phyloP scores from a whole-genome alignment of 1,140 invertebrate genomes.

The Helicoverpa armigera region DNA sequence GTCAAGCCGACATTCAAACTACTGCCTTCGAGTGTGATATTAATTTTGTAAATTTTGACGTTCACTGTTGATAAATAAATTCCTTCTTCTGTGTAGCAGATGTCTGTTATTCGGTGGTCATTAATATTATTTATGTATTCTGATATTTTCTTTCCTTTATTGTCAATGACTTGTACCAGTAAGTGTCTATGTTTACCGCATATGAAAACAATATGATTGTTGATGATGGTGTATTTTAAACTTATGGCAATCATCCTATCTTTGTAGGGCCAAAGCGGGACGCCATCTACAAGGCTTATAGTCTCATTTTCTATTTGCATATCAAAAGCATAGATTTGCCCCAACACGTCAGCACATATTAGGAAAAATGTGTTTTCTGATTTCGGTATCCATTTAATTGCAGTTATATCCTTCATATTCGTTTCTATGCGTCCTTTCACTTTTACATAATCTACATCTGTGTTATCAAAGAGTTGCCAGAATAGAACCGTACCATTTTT shows the following conservation, averaged over 20 bases:
- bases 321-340: constrained; percentile 63
- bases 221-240: constrained; percentile 56
- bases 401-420: constrained; percentile 57
- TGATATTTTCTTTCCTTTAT: constrained; percentile 61
- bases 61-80: constrained; percentile 71
- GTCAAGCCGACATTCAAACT: constrained; percentile 57
- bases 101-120: constrained; percentile 71
- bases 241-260: constrained; percentile 70
- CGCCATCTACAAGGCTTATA: constrained; percentile 53
- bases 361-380: constrained; percentile 59
- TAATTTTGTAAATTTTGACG: constrained; percentile 67
- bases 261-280: constrained; percentile 66
- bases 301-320: constrained; percentile 58
- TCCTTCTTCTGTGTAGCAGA: constrained; percentile 54
- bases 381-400: constrained; percentile 66
- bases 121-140: constrained; percentile 69
- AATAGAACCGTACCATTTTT: constrained; percentile 71
- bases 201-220: constrained; percentile 65
- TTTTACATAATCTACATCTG: constrained; percentile 43
- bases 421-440: constrained; percentile 54
- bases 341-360: constrained; percentile 62
- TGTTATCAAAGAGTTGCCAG: constrained; percentile 60
- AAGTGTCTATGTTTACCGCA: constrained; percentile 77
- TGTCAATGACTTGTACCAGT: constrained; percentile 67
- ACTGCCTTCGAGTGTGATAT: constrained; percentile 50